Evolutionary conservation across 2,888 invertebrate species (phyloP).

Genomic region (Agrotis exclamationis): DNA sequence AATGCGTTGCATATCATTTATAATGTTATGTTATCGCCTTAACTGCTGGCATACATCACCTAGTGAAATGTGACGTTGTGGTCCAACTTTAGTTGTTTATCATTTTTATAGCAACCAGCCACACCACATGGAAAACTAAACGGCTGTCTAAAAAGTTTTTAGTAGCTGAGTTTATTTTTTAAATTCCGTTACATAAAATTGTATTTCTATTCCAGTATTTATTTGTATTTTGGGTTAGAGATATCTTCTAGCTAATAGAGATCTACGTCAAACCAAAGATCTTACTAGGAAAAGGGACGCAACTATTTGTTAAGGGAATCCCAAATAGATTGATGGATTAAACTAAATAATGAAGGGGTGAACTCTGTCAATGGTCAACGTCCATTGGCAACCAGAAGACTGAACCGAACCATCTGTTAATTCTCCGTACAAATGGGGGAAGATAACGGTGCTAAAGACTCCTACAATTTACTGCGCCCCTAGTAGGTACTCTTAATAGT

Average conservation of each 20-base stretch:
- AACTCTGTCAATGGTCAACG: constrained; percentile 51
- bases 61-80: constrained; percentile 62
- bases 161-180: constrained; percentile 34
- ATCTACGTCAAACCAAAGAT: constrained; percentile 2
- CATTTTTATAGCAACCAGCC: constrained; percentile 65
- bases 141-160: constrained; percentile 50
- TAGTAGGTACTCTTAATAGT: constrained; percentile 11
- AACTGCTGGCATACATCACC: constrained; percentile 59
- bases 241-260: not conserved
- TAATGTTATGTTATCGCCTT: constrained; percentile 64
- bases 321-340: constrained; percentile 60
- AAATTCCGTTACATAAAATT: constrained; percentile 10
- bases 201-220: not conserved
- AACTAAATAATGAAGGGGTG: constrained; percentile 57
- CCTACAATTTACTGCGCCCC: constrained; percentile 45
- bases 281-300: constrained; percentile 1
- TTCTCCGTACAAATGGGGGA: constrained; percentile 44
- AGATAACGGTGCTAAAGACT: constrained; percentile 39
- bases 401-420: constrained; percentile 52
- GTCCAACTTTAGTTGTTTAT: constrained; percentile 66
- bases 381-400: constrained; percentile 47
- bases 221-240: not conserved
- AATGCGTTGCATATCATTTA: constrained; percentile 63
- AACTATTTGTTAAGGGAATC: constrained; percentile 38
- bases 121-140: constrained; percentile 55